Evolutionary conservation across 2,888 invertebrate genomes (phyloP).

Genomic region (Frankliniella intonsa): DNA sequence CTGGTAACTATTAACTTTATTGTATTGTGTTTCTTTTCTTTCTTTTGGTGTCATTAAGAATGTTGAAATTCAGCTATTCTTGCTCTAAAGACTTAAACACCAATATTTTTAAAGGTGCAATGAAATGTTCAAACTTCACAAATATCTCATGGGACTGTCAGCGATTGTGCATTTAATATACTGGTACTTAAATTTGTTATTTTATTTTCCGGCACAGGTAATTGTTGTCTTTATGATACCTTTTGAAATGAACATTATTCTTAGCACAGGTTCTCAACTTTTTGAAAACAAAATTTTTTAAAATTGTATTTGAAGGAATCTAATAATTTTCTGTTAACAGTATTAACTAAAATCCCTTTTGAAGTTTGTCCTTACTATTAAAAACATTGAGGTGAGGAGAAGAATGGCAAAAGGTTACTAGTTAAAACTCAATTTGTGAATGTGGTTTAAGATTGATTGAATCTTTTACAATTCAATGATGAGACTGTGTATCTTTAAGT

Average conservation of each 20-base stretch:
- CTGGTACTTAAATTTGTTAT: too few species aligned
- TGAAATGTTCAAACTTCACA: too few species aligned
- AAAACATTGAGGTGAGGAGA: background rate
- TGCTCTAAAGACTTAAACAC: too few species aligned
- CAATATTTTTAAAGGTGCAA: too few species aligned
- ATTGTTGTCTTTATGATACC: background rate
- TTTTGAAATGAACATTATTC: background rate
- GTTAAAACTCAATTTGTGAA: background rate
- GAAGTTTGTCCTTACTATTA: background rate
- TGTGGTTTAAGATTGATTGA: background rate
- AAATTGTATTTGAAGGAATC: background rate
- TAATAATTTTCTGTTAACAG: background rate
- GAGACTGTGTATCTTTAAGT: constrained; percentile 13
- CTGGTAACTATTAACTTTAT: background rate
- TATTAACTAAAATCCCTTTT: background rate
- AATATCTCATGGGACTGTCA: too few species aligned
- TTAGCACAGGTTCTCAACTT: background rate
- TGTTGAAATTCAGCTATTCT: too few species aligned
- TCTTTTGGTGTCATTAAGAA: too few species aligned
- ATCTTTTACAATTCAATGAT: background rate
- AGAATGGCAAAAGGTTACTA: background rate
- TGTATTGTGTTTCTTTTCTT: background rate
- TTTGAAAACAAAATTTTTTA: background rate
- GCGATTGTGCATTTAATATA: too few species aligned
- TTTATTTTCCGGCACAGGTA: too few species aligned